phyloP scores from a whole-genome alignment of 2,888 invertebrate genomes.

The Platypus cylindrus region DNA sequence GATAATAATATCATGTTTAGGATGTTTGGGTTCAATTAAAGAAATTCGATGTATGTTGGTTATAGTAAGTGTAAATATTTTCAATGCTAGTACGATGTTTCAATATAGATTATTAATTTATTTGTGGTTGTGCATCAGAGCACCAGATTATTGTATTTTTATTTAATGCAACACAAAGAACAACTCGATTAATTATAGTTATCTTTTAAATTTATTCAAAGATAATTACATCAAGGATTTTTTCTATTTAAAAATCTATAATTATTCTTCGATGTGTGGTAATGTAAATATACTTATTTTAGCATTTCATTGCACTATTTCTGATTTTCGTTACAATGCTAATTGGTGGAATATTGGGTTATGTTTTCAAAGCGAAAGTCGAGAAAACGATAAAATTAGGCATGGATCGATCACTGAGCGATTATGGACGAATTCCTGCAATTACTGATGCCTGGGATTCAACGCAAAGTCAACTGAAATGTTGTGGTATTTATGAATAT shows the following conservation, averaged over 20 bases:
- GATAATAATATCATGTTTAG: slow-evolving; percentile 74
- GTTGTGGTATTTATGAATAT: slow-evolving; percentile 70
- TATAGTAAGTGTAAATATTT: slow-evolving; percentile 65
- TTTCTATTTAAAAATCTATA: background rate
- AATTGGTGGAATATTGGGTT: slow-evolving; percentile 81
- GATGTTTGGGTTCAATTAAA: slow-evolving; percentile 86
- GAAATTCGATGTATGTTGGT: slow-evolving; percentile 90
- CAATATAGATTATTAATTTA: no score
- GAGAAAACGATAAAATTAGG: slow-evolving; percentile 60
- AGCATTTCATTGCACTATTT: slow-evolving; percentile 84
- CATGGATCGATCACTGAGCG: slow-evolving; percentile 62
- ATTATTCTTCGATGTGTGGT: background rate
- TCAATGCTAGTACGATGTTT: no score
- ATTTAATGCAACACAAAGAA: no score
- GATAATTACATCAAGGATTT: no score
- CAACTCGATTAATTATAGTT: no score
- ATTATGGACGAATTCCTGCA: slow-evolving; percentile 55
- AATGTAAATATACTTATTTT: slow-evolving; percentile 29
- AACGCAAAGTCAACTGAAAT: slow-evolving; percentile 64
- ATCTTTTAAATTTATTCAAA: no score
- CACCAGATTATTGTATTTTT: no score
- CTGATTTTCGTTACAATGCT: slow-evolving; percentile 82
- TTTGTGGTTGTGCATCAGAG: no score
- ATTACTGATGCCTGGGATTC: slow-evolving; percentile 78
- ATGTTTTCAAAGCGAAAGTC: slow-evolving; percentile 80